Percentiles rank a stretch among this genome's conserved stretches.
Evolutionary conservation across 2,113 vertebrate species (phyloP).

Genomic region (Propithecus coquereli): DNA sequence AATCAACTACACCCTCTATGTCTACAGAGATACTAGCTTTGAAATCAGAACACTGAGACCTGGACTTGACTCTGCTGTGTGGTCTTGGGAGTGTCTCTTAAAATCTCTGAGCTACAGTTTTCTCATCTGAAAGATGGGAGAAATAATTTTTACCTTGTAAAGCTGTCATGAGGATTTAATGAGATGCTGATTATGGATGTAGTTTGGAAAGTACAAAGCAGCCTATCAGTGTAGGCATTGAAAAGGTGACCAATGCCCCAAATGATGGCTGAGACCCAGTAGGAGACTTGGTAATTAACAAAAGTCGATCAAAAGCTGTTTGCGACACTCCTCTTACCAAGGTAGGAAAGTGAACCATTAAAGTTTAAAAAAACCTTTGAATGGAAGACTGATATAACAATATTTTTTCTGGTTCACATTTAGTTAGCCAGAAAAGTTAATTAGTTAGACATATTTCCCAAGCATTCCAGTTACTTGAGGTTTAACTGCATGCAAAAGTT

Average conservation of each 20-base stretch:
- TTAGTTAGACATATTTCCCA: not conserved
- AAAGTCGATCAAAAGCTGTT: not conserved
- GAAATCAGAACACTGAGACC: not conserved
- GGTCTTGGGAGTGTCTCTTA: not conserved
- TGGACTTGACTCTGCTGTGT: not conserved
- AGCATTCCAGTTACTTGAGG: not conserved
- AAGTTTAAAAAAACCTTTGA: not conserved
- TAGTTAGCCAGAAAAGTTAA: not conserved
- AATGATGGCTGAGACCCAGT: not conserved
- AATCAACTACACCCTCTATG: not conserved
- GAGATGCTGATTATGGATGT: not conserved
- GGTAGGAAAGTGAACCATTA: not conserved
- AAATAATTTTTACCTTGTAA: not conserved
- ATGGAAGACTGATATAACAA: not conserved
- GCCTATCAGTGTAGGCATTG: not conserved
- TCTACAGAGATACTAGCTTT: not conserved
- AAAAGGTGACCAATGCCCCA: not conserved
- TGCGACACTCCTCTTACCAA: not conserved
- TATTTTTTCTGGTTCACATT: not conserved
- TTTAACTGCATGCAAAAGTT: not conserved
- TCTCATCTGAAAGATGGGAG: not conserved
- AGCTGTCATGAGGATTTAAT: not conserved
- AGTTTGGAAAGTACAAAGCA: not conserved
- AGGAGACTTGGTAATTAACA: not conserved
- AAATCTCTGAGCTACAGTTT: not conserved